Evolutionary conservation across 2,888 invertebrate genomes (phyloP).

Genomic region (Alloplasta piceator): DNA sequence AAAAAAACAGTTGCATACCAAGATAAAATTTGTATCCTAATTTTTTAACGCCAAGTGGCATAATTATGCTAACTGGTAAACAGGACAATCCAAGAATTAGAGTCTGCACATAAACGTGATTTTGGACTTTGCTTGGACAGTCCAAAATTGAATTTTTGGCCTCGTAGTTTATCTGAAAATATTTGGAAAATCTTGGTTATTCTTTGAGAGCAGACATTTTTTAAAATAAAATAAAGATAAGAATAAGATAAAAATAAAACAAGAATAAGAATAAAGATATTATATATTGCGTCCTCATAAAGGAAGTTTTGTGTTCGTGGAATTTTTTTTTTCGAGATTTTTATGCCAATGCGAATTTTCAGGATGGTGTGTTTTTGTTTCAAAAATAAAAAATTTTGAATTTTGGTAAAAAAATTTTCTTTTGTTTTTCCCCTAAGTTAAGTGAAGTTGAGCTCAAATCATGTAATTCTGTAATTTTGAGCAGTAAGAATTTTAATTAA

Average conservation of each 20-base stretch:
- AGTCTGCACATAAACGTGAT: constrained; percentile 89
- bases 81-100: constrained; percentile 90
- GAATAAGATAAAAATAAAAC: background rate
- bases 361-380: too few relatives aligned
- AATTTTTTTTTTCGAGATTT: too few relatives aligned
- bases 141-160: constrained; percentile 74
- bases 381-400: too few relatives aligned
- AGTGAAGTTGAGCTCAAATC: too few relatives aligned
- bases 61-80: constrained; percentile 90
- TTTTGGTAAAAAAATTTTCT: too few relatives aligned
- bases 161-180: constrained; percentile 14
- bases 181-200: background rate
- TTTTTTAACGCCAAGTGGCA: constrained; percentile 90
- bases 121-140: constrained; percentile 87
- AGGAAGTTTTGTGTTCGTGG: too few relatives aligned
- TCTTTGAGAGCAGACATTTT: background rate
- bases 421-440: too few relatives aligned
- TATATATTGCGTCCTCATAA: too few relatives aligned
- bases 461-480: too few relatives aligned
- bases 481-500: too few relatives aligned
- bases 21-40: constrained; percentile 91
- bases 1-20: constrained; percentile 82
- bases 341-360: too few relatives aligned
- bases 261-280: background rate
- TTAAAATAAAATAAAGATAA: background rate